phyloP scores from a whole-genome alignment of 1,140 invertebrate genomes.

The Aplysia californica region DNA sequence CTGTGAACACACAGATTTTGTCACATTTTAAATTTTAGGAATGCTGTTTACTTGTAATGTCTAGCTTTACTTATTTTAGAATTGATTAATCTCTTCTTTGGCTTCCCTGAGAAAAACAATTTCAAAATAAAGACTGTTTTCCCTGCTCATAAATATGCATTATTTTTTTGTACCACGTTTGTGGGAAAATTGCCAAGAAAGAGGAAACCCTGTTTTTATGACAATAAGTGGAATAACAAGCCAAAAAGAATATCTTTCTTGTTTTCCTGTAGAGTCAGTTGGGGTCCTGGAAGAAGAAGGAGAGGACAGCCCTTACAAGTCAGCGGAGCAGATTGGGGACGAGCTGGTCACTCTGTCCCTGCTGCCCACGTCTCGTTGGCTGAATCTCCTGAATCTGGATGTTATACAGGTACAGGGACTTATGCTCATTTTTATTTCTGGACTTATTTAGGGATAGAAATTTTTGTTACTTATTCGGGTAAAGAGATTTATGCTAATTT shows the following conservation, averaged over 20 bases:
- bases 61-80: no score
- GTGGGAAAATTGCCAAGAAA: background rate
- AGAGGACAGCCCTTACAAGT: constrained; percentile 74
- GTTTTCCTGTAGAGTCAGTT: background rate
- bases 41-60: no score
- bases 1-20: no score
- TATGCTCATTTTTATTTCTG: background rate
- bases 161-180: background rate
- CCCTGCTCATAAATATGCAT: background rate
- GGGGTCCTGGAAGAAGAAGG: constrained; percentile 36
- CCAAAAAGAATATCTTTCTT: no score
- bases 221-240: background rate
- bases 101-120: no score
- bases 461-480: background rate
- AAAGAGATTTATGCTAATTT: background rate
- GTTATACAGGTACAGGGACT: constrained; percentile 71
- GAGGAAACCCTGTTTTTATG: background rate
- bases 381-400: constrained; percentile 92
- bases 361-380: constrained; percentile 89
- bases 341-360: constrained; percentile 89
- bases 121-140: background rate
- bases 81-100: no score
- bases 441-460: background rate
- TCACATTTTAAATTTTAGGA: no score
- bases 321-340: constrained; percentile 82